phyloP scores from a whole-genome alignment of 2,797 vertebrate species.

The Sus cebifrons region DNA sequence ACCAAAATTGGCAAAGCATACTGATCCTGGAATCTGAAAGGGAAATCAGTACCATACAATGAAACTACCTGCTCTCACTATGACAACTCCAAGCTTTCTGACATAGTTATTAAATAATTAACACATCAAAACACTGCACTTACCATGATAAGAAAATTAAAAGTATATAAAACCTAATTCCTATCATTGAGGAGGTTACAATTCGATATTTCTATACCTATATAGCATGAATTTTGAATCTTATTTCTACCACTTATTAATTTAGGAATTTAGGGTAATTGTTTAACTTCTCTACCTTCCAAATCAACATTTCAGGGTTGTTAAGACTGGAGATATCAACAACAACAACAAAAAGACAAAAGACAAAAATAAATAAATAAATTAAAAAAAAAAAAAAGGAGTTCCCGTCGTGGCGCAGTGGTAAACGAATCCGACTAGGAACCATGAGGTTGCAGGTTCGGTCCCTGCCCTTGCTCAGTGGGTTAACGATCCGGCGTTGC shows the following conservation, averaged over 20 bases:
- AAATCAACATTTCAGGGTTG: background rate
- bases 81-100: background rate
- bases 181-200: background rate
- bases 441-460: no score
- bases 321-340: background rate
- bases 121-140: background rate
- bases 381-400: no score
- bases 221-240: background rate
- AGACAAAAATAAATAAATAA: no score
- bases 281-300: constrained; percentile 4
- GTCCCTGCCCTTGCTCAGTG: no score
- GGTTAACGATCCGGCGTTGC: no score
- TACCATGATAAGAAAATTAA: background rate
- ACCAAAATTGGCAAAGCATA: background rate
- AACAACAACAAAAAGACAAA: no score
- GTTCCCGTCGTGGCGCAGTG: no score
- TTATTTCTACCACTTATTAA: background rate
- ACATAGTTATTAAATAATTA: background rate
- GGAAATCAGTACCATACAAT: background rate
- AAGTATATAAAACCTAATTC: background rate
- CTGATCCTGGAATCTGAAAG: background rate
- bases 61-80: background rate
- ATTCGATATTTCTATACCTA: background rate
- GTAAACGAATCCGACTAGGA: no score
- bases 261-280: background rate